phyloP scores from a whole-genome alignment of 2,888 invertebrate genomes.

The Linyphia triangularis region DNA sequence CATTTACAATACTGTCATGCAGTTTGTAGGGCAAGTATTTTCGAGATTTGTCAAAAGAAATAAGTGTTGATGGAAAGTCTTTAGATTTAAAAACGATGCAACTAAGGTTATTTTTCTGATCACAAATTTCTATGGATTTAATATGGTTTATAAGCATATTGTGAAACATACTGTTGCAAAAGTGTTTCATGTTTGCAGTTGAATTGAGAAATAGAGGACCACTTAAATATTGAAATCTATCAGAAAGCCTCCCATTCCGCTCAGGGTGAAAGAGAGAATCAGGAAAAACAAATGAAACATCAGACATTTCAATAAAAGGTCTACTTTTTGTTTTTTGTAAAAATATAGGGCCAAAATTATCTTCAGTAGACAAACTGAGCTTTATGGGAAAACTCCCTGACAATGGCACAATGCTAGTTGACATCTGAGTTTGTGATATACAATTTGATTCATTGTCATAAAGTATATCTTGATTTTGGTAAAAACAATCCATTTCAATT shows the following conservation, averaged over 20 bases:
- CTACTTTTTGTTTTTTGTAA: not conserved
- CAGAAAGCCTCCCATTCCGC: not conserved
- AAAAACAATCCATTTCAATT: conserved; percentile 1
- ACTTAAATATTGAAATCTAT: not conserved
- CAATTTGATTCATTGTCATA: not conserved
- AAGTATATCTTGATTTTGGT: conserved; percentile 23
- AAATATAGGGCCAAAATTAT: not conserved
- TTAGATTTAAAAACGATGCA: conserved; percentile 38
- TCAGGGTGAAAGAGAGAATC: not conserved
- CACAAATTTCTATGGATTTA: conserved; percentile 41
- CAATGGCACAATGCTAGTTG: conserved; percentile 11
- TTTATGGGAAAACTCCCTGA: conserved; percentile 21
- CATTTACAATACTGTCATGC: not conserved
- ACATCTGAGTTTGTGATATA: not conserved
- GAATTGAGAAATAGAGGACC: conserved; percentile 48
- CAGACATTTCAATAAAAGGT: conserved; percentile 10
- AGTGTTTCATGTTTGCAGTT: conserved; percentile 9
- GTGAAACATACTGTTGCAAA: conserved; percentile 40
- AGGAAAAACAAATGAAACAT: conserved; percentile 14
- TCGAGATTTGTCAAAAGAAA: not conserved
- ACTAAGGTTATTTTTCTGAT: conserved; percentile 37
- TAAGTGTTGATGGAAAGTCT: conserved; percentile 6
- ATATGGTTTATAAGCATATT: conserved; percentile 48
- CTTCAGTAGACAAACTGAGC: not conserved
- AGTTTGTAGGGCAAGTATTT: conserved; percentile 28